phyloP scores from a whole-genome alignment of 2,888 invertebrate species.

The Chrysomela aeneicollis region DNA sequence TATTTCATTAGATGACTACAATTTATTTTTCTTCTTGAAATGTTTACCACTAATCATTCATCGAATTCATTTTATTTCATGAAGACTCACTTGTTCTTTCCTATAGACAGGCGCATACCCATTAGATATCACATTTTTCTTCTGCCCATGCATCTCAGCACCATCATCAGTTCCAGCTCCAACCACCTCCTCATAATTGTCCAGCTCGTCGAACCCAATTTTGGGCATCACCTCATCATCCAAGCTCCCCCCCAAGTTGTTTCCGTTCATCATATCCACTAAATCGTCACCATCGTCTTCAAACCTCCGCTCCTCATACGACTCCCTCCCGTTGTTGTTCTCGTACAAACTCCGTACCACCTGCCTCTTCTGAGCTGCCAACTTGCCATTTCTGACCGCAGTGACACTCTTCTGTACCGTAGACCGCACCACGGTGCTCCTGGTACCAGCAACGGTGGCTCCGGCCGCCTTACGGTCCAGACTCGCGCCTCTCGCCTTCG shows the following conservation, averaged over 20 bases:
- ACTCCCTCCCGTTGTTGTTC: slow-evolving; percentile 55
- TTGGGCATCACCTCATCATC: slow-evolving; percentile 63
- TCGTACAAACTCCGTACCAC: slow-evolving; percentile 56
- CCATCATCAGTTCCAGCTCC: slow-evolving; percentile 5
- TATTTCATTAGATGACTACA: too few species aligned
- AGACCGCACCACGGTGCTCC: slow-evolving; percentile 56
- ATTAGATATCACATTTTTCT: slow-evolving; percentile 6
- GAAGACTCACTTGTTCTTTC: neutral
- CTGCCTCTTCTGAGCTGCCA: slow-evolving; percentile 58
- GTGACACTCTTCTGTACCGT: slow-evolving; percentile 58
- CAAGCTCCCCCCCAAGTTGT: slow-evolving; percentile 58
- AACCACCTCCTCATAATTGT: slow-evolving; percentile 35
- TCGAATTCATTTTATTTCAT: too few species aligned
- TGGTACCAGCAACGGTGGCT: slow-evolving; percentile 34
- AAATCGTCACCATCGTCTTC: slow-evolving; percentile 48
- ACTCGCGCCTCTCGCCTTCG: slow-evolving; percentile 56
- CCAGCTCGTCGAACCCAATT: slow-evolving; percentile 55
- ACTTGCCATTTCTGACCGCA: slow-evolving; percentile 58
- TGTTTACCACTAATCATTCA: too few species aligned
- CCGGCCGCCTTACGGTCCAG: slow-evolving; percentile 49
- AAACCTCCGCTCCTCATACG: slow-evolving; percentile 53
- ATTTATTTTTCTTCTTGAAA: too few species aligned
- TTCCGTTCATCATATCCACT: slow-evolving; percentile 60
- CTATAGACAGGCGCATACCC: neutral
- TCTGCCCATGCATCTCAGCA: slow-evolving; percentile 2